A percentile compares a stretch with the other conserved stretches of the same genome.
phyloP scores from a whole-genome alignment of 2,888 invertebrate genomes.

The Peribatodes rhomboidaria region DNA sequence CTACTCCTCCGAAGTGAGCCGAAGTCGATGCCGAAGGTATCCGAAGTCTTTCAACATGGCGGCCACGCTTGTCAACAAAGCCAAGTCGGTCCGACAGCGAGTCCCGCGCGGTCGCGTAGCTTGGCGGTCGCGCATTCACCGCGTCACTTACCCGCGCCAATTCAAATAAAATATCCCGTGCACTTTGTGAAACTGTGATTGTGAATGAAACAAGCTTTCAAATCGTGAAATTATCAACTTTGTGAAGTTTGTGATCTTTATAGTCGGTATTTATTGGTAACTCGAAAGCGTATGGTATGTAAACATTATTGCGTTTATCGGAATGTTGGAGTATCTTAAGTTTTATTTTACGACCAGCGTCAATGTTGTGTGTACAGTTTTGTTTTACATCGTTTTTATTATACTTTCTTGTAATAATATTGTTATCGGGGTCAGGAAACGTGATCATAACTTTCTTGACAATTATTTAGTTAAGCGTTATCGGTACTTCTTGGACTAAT shows the following conservation, averaged over 20 bases:
- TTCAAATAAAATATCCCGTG: slow-evolving; percentile 59
- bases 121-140: slow-evolving; percentile 65
- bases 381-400: slow-evolving; percentile 19
- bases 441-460: neutral
- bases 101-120: slow-evolving; percentile 56
- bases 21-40: slow-evolving; percentile 63
- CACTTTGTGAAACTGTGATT: slow-evolving; percentile 61
- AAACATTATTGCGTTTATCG: slow-evolving; percentile 46
- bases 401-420: slow-evolving; percentile 8
- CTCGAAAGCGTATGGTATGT: slow-evolving; percentile 54
- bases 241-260: slow-evolving; percentile 48
- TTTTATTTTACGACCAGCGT: slow-evolving; percentile 20
- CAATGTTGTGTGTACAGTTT: slow-evolving; percentile 22
- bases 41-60: slow-evolving; percentile 79
- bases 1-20: slow-evolving; percentile 56
- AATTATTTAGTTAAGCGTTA: slow-evolving; percentile 7
- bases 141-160: slow-evolving; percentile 41
- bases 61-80: slow-evolving; percentile 83
- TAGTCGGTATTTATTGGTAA: slow-evolving; percentile 41
- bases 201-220: slow-evolving; percentile 46
- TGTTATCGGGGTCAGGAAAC: slow-evolving; percentile 8
- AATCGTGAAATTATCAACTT: slow-evolving; percentile 31
- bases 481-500: slow-evolving; percentile 11
- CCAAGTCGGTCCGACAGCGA: slow-evolving; percentile 57
- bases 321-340: slow-evolving; percentile 62